phyloP scores from a whole-genome alignment of 2,113 vertebrate species.

The Bubo bubo region DNA sequence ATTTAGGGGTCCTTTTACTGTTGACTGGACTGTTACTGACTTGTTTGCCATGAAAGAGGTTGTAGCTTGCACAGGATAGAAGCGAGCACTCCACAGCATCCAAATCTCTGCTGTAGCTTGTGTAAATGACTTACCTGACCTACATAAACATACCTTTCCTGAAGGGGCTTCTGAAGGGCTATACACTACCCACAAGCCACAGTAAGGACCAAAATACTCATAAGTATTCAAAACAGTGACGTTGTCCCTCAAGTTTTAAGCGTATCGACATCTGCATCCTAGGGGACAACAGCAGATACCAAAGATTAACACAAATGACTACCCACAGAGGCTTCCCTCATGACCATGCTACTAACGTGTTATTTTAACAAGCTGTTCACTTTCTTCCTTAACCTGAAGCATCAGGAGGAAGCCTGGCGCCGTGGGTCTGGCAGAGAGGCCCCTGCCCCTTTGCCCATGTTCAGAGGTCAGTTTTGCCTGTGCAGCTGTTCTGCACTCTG shows the following conservation, averaged over 20 bases:
- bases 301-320: not conserved
- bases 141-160: not conserved
- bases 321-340: not conserved
- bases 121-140: not conserved
- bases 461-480: slow-evolving; percentile 16
- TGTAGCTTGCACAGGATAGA: not conserved
- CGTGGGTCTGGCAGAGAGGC: not conserved
- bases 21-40: not conserved
- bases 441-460: not conserved
- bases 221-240: not conserved
- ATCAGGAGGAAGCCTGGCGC: not conserved
- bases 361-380: not conserved
- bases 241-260: not conserved
- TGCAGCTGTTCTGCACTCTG: slow-evolving; percentile 13
- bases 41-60: not conserved
- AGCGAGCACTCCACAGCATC: not conserved
- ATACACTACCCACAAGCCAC: not conserved
- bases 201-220: not conserved
- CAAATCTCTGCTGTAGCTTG: not conserved
- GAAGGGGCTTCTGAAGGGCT: not conserved
- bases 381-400: not conserved
- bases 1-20: not conserved
- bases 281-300: not conserved
- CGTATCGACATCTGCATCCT: not conserved
- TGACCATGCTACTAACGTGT: not conserved